Conservation (phyloP, 2,797 vertebrate species). For the Lithobates pipiens region DNA sequence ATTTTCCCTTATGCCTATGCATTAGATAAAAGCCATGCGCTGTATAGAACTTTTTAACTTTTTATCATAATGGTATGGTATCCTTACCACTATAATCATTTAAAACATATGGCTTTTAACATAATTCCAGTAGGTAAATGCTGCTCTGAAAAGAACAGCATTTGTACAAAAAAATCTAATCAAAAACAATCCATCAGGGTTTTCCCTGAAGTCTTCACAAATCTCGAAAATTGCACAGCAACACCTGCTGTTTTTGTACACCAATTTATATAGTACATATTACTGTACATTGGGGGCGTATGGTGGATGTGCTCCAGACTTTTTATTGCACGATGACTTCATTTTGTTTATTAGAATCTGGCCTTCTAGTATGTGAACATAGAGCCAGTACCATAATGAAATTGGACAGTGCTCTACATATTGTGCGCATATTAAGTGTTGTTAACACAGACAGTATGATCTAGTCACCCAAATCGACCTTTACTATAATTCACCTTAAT, state of each 20-base stretch:
- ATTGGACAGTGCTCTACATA: neutral
- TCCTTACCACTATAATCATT: too few species aligned
- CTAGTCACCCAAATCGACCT: neutral
- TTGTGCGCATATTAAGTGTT: neutral
- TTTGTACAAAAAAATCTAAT: neutral
- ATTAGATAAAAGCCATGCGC: too few species aligned
- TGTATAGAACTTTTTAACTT: too few species aligned
- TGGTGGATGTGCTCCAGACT: constrained; percentile 7
- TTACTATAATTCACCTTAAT: neutral
- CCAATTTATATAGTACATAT: constrained; percentile 14
- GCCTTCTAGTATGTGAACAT: neutral
- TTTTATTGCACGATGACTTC: constrained; percentile 22
- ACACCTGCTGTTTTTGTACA: constrained; percentile 37
- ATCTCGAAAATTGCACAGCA: constrained; percentile 23
- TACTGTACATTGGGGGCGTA: constrained; percentile 39
- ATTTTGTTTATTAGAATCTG: constrained; percentile 9
- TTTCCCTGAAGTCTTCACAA: constrained; percentile 25
- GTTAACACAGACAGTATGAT: neutral
- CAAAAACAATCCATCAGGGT: neutral
- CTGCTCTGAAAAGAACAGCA: neutral
- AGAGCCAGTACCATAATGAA: neutral
- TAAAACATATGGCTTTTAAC: too few species aligned
- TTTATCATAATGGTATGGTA: too few species aligned
- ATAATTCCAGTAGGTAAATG: too few species aligned
- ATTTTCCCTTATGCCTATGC: too few species aligned